Evolutionary conservation across 1,140 invertebrate species (phyloP), one percentile per base, ranked within the genome.

Genomic region (Platorchestia sp.): DNA sequence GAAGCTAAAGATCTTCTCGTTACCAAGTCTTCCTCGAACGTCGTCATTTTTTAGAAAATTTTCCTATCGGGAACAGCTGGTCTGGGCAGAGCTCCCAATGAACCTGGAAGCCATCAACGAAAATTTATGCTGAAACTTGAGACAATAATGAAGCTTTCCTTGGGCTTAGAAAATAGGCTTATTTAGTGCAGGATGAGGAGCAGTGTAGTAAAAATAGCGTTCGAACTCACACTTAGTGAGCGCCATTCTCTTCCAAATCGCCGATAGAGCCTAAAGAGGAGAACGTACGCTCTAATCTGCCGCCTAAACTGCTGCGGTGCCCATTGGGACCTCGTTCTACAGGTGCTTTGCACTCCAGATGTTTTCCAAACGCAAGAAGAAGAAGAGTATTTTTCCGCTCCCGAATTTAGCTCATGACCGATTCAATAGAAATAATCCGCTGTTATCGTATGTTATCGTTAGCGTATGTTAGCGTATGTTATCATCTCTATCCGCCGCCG

Each of bases 271-370:
- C n/a, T 41, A 42, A 89, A 89, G 87, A 41, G 43, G 10, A 41
- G 87, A 89, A 89, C 87, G 41, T 42, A 89, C 43, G 41, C 87
- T 89, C n/a, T 89, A 89, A 89, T 89, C 87, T 89, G 22, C 87
- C 16, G 87, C 41, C 87, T 89, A 43, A 42, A 89, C 43, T 89
- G 87, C 87, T 89, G 87, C 43, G 41, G 87, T 44, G 41, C 41
- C 87, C 43, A 89, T 89, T 89, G n/a, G 27, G 87, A 89, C 27
- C 87, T 41, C 87, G 14, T 89, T 89, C 87, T 89, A 89, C 87
- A 89, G 87, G 87, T 89, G 43, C 36, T 89, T 89, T 89, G 87
- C 87, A 44, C 87, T 89, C n/a, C n/a, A 5, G 43, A 89, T 89
- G 87, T 41, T 41, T 44, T 42, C 41, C 36, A 16, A 7, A 14